Base-by-base conservation (phyloP, 1,140 invertebrate genomes). In the Oscheius sp. region DNA sequence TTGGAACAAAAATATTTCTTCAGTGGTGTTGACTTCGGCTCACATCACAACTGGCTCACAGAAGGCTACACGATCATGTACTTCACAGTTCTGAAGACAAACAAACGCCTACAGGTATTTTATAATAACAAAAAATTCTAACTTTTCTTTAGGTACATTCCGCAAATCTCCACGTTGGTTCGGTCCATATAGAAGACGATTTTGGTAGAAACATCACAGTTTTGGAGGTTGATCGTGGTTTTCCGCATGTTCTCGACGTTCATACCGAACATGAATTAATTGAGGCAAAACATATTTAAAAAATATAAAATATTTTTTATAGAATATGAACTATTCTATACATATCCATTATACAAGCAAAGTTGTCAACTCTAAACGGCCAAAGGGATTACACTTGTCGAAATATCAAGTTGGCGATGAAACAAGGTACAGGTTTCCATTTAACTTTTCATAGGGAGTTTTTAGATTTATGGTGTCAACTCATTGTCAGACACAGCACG, bases 401-500 rank as follows among this genome's bases (percentile, higher is more conserved):
- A 32, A 31, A 0, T 68, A 59, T 26, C 28, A 31, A 15, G 10
- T 38, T 38, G 67, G 15, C 7, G 35, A 38, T 59, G 67, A 68
- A 35, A 58, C 55, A 34, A 59, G 45, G 67, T 68, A n/a, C n/a
- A n/a, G 42, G 29, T 10, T 42, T 42, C 10, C n/a, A n/a, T 10
- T 42, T 42, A 42, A 42, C 38, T 10, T 10, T n/a, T 42, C 10
- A 10, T 42, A n/a, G 10, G n/a, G n/a, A n/a, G 10, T 1, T 36
- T 71, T 0, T 38, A 71, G 68, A 26, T 49, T 63, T 34, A 79
- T 94, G 31, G 90, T 90, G 0, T 87, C 90, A 0, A 94, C 93
- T 0, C 93, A 96, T 81, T 93, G 96, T 78, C 90, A 96, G 82
- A 88, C 92, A 0, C 91, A 90, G 0, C 89, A 91, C 73, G 94